phyloP scores from a whole-genome alignment of 2,888 invertebrate genomes.

The Torymus tubicola region DNA sequence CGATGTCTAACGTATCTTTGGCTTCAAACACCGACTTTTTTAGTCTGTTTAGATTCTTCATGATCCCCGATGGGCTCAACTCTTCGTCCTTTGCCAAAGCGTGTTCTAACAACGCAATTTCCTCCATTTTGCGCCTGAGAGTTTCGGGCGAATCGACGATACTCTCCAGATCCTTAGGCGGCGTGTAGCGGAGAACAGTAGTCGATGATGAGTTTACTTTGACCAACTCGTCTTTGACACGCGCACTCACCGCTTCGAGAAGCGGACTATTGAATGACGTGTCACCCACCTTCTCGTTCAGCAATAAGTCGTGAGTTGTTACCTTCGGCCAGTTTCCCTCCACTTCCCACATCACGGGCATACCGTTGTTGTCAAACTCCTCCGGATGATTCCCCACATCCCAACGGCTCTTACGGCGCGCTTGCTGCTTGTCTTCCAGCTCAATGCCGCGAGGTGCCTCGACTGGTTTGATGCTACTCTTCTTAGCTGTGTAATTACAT shows the following conservation, averaged over 20 bases:
- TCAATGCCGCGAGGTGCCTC: background rate
- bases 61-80: conserved; percentile 18
- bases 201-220: conserved; percentile 28
- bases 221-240: conserved; percentile 42
- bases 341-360: conserved; percentile 66
- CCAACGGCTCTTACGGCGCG: conserved; percentile 70
- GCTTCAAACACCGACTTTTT: conserved; percentile 5
- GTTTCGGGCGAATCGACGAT: conserved; percentile 50
- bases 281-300: conserved; percentile 4
- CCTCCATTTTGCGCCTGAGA: conserved; percentile 52
- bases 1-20: conserved; percentile 46
- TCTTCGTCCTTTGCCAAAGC: conserved; percentile 50
- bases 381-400: conserved; percentile 68
- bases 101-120: conserved; percentile 49
- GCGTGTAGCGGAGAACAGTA: conserved; percentile 15
- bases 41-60: conserved; percentile 30
- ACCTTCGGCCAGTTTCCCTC: conserved; percentile 61
- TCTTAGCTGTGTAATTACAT: conserved; percentile 21
- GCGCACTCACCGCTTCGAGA: conserved; percentile 40
- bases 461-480: conserved; percentile 27
- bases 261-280: conserved; percentile 49
- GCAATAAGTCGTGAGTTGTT: background rate
- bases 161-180: conserved; percentile 14
- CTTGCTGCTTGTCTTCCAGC: conserved; percentile 43
- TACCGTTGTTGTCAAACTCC: conserved; percentile 67